Base-by-base conservation (phyloP, 2,797 vertebrate genomes). In the Poecilia wingei region DNA sequence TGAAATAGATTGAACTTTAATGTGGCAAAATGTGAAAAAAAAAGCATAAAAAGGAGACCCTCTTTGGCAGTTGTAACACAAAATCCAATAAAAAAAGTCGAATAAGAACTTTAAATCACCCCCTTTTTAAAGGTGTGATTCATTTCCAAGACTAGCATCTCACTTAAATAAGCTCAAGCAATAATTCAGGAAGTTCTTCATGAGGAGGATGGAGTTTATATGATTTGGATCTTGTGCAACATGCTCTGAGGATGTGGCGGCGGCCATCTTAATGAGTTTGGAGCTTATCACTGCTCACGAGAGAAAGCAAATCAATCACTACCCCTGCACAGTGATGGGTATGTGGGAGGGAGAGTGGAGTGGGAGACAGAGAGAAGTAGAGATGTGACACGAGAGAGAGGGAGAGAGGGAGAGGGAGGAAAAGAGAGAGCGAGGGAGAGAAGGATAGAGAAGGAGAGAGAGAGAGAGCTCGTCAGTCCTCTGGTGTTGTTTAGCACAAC, bases 271-370 rank as follows among this genome's bases (percentile, higher is more conserved):
- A 94, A 95, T 93, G 92, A 95, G 91, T 93, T 93, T 92, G 78
- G 77, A 77, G 92, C 92, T 96, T 94, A 95, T 94, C 93, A 92
- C 93, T 84, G 79, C 88, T 93, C 92, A 93, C 86, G 72, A 79
- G 91, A 90, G 91, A 91, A 91, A 87, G 90, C 92, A 89, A 94
- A 95, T 95, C 94, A 95, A 94, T 96, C 95, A 94, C 88, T 84
- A 82, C 77, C 61, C 77, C 79, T 77, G 88, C 92, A 87, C 82
- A 55, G 87, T 47, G 86, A 85, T 84, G 83, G 85, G 46, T 16
- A 43, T 66, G 4, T 69, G 76, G 68, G 41, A 69, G 28, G 25
- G 75, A 59, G 74, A 6, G 18, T 74, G 55, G 76, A 55, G 84
- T 74, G 77, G 36, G 46, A 73, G 61, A 77, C 84, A 81, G 78